A percentile compares a stretch with the other conserved stretches of the same genome.
These are phyloP conservation scores for Caretta caretta DNA, from an alignment of 2,113 vertebrate species.

Conservation along the genomic window DNA sequence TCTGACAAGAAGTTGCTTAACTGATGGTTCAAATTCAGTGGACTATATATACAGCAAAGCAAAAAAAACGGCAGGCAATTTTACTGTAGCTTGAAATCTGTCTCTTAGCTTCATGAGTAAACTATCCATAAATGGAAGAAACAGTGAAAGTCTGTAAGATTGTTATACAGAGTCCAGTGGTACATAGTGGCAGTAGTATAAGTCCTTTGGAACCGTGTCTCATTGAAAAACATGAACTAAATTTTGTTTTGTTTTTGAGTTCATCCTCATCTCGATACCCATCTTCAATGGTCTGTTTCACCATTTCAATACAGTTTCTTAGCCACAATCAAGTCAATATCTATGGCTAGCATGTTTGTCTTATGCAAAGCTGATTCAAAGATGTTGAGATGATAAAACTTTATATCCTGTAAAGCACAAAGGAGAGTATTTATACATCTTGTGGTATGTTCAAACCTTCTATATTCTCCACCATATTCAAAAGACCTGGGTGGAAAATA, in stretches of 20 bases:
- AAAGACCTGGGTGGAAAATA: not conserved
- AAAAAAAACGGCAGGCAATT: not conserved
- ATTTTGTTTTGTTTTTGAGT: not conserved
- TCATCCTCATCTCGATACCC: not conserved
- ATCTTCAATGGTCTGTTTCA: not conserved
- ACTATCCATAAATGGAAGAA: not conserved
- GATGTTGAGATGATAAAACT: not conserved
- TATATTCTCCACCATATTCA: not conserved
- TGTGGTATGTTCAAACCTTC: not conserved
- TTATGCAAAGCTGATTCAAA: not conserved
- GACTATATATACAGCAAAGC: not conserved
- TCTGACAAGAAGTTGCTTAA: fast-evolving
- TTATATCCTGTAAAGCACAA: not conserved
- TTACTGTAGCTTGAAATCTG: not conserved
- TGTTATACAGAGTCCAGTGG: not conserved
- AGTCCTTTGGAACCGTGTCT: not conserved
- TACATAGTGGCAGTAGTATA: not conserved
- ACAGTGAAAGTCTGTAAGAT: not conserved
- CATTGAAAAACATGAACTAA: not conserved
- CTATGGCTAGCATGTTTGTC: not conserved
- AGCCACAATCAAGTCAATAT: not conserved
- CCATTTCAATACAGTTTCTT: not conserved
- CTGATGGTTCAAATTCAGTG: not conserved
- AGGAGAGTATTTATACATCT: not conserved
- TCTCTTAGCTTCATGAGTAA: not conserved